A percentile compares a stretch with the other conserved stretches of the same genome.
These are phyloP conservation scores for Nephrocerus scutellatus DNA, from an alignment of 2,888 invertebrate genomes.

Conservation along the genomic window DNA sequence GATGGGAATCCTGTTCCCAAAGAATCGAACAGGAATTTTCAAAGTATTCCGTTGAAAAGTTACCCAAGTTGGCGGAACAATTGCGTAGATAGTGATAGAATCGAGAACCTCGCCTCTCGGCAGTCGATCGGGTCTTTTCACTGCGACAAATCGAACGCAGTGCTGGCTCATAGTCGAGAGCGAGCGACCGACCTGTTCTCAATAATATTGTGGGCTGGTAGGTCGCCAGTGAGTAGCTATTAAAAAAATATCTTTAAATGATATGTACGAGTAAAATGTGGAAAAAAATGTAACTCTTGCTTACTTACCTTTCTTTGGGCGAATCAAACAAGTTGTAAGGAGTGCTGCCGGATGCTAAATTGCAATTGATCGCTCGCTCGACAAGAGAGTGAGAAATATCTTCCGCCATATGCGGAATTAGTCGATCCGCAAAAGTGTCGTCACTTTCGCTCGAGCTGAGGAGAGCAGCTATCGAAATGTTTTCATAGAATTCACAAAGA, in stretches of 20 bases:
- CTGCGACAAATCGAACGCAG: conserved; percentile 63
- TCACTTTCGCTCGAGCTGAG: conserved; percentile 10
- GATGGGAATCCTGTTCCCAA: conserved; percentile 26
- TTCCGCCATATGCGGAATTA: conserved; percentile 34
- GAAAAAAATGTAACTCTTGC: background rate
- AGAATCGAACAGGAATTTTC: conserved; percentile 50
- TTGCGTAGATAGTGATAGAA: conserved; percentile 73
- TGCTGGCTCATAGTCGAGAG: conserved; percentile 63
- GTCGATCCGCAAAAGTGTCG: conserved; percentile 29
- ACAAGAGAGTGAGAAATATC: conserved; percentile 38
- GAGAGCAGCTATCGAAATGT: conserved; percentile 41
- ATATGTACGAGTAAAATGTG: background rate
- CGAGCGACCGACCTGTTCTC: conserved; percentile 53
- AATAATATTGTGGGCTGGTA: conserved; percentile 49
- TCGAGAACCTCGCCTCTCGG: conserved; percentile 62
- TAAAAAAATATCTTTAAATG: background rate
- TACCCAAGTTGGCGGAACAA: conserved; percentile 46
- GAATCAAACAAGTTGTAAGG: conserved; percentile 41
- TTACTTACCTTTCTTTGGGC: conserved; percentile 30
- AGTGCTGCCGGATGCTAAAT: conserved; percentile 33
- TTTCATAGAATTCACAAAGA: conserved; percentile 48
- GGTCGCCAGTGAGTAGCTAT: conserved; percentile 51
- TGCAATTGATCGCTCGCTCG: conserved; percentile 35
- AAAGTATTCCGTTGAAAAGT: conserved; percentile 50
- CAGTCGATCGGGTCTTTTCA: conserved; percentile 54